phyloP scores from a whole-genome alignment of 1,140 invertebrate species.

The Portunus trituberculatus region DNA sequence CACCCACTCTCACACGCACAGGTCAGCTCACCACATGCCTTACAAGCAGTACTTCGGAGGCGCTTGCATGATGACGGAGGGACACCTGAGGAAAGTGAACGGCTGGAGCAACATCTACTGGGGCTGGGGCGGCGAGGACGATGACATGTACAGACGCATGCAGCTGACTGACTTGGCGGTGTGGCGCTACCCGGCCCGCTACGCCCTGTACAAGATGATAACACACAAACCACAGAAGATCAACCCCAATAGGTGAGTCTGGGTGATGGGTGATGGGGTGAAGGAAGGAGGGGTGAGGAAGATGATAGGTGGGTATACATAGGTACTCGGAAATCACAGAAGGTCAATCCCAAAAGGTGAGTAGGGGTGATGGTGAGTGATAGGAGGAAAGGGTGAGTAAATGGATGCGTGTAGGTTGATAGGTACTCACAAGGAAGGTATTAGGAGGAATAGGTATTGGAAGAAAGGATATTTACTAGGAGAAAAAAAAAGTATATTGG shows the following conservation, averaged over 20 bases:
- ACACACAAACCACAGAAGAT: slow-evolving; percentile 84
- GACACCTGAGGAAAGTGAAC: slow-evolving; percentile 86
- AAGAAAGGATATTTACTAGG: neutral
- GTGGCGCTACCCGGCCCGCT: slow-evolving; percentile 90
- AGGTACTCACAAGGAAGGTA: no score
- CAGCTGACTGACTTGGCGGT: slow-evolving; percentile 69
- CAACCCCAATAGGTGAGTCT: slow-evolving; percentile 56
- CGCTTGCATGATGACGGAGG: slow-evolving; percentile 90
- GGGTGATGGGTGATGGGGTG: neutral
- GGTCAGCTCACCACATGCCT: slow-evolving; percentile 52
- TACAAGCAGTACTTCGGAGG: slow-evolving; percentile 83
- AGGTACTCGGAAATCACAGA: neutral
- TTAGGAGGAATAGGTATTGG: no score
- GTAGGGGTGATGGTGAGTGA: neutral
- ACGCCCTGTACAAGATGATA: slow-evolving; percentile 95
- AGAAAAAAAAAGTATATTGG: neutral
- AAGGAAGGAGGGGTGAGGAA: neutral
- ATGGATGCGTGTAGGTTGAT: no score
- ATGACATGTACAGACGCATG: slow-evolving; percentile 79
- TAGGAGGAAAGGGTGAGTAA: neutral
- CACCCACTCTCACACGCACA: neutral
- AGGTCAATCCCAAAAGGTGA: neutral
- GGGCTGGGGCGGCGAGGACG: slow-evolving; percentile 82
- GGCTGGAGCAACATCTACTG: slow-evolving; percentile 81
- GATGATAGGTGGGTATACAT: neutral